phyloP scores from a whole-genome alignment of 2,797 vertebrate genomes.

The Sparus aurata region DNA sequence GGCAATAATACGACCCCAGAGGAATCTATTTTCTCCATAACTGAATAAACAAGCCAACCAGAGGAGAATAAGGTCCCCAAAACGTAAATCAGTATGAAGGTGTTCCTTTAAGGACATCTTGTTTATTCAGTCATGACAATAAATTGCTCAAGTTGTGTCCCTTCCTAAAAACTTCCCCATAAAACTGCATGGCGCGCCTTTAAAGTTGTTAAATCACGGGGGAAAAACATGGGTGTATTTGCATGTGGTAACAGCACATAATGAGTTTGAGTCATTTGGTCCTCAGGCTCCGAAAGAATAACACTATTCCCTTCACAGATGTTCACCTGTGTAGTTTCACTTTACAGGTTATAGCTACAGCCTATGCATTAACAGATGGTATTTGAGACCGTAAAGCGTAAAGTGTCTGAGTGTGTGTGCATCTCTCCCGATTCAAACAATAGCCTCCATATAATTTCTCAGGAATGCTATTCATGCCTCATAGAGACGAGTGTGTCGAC shows the following conservation, averaged over 20 bases:
- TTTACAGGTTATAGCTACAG: constrained; percentile 59
- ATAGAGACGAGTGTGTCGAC: constrained; percentile 19
- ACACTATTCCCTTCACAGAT: constrained; percentile 34
- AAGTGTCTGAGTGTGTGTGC: constrained; percentile 13
- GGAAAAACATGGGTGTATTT: too few species aligned
- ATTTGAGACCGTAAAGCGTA: constrained; percentile 37
- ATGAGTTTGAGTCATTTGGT: constrained; percentile 18
- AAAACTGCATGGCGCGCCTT: too few species aligned
- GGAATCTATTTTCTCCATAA: too few species aligned
- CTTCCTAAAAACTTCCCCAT: too few species aligned
- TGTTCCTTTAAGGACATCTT: too few species aligned
- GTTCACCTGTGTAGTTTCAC: constrained; percentile 61
- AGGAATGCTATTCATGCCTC: constrained; percentile 70
- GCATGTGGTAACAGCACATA: neutral
- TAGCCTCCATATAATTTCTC: constrained; percentile 56
- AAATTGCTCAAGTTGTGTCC: too few species aligned
- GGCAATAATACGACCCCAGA: too few species aligned
- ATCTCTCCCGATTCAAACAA: constrained; percentile 48
- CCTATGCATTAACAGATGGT: constrained; percentile 46
- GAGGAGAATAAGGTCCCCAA: too few species aligned
- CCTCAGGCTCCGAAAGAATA: constrained; percentile 6
- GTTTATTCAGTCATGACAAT: too few species aligned
- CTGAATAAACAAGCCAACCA: too few species aligned
- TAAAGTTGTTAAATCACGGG: too few species aligned
- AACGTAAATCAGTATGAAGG: too few species aligned